Evolutionary conservation across 1,140 invertebrate genomes (phyloP), one percentile per base, ranked within the genome.

Genomic region (Galleria mellonella): DNA sequence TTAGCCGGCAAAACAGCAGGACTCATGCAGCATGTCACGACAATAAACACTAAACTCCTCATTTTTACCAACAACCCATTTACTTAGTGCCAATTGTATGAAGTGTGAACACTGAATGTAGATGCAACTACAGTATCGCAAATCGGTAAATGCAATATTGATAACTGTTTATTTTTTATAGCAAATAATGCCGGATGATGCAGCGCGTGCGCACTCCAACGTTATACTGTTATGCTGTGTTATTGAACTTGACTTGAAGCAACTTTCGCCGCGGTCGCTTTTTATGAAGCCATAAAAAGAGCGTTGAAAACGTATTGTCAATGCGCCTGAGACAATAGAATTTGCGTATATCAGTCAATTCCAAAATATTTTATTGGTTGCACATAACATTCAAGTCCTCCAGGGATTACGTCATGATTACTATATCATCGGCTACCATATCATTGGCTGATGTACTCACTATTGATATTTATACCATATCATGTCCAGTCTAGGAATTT

Each of bases 1-100:
- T 90, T 91, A 9, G 85, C 83, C 41, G 87, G 72, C 62, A 76
- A 44, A 31, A 74, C 81, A 32, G 47, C 45, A 14, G 69, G 72
- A 13, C 62, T 47, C 10, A 73, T 47, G 52, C 70, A 81, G 46
- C 67, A 64, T 32, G 86, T 23, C 43, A 76, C 50, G 36, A 68
- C 49, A 28, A 76, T 29, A 35, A 72, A 32, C 13, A 65, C 33
- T 6, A 61, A 32, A 42, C 43, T 44, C 50, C 51, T 72, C 75
- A 83, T 81, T 32, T 46, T 68, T 10, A n/a, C n/a, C n/a, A n/a
- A 38, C 53, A 52, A 42, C 50, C 63, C 66, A 67, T 67, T 43
- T 43, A 51, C 47, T 29, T 11, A 23, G 15, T 8, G 14, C 3
- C 9, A 23, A 23, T 23, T 8, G 2, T 35, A 2, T 9, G 1